These are phyloP conservation scores for Rhadina sibilatrix DNA, from an alignment of 2,113 vertebrate genomes.

Conservation along the genomic window DNA sequence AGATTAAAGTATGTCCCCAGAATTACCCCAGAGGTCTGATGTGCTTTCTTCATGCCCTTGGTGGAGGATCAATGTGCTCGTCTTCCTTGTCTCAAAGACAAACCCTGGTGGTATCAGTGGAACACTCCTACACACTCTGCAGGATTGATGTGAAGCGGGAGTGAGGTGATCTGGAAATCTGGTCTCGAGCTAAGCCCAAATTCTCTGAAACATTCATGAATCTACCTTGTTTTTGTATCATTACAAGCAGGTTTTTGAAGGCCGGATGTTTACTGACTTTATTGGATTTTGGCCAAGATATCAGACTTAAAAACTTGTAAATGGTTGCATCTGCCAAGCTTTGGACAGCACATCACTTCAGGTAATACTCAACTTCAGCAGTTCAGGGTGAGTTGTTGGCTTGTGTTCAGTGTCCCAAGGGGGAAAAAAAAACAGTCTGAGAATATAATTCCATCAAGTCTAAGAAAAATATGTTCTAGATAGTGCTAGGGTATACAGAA, in stretches of 20 bases:
- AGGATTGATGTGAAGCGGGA: neutral
- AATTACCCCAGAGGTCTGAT: neutral
- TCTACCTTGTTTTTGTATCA: neutral
- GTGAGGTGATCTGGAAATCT: neutral
- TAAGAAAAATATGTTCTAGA: neutral
- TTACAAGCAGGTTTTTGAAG: neutral
- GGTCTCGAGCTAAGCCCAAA: neutral
- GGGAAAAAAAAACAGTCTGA: neutral
- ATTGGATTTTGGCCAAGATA: neutral
- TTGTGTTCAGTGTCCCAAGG: neutral
- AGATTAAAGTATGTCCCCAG: neutral
- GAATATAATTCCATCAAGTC: neutral
- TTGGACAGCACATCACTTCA: neutral
- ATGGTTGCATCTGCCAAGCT: neutral
- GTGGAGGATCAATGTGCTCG: neutral
- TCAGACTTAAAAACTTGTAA: neutral
- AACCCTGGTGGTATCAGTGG: neutral
- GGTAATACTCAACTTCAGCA: neutral
- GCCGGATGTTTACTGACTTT: neutral
- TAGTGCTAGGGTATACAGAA: neutral
- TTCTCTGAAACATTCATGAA: neutral
- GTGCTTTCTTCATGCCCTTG: neutral
- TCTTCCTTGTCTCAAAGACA: neutral
- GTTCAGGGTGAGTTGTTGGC: neutral
- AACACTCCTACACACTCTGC: neutral